Evolutionary conservation across 1,140 invertebrate species (phyloP).

Genomic region (Achroia grisella): DNA sequence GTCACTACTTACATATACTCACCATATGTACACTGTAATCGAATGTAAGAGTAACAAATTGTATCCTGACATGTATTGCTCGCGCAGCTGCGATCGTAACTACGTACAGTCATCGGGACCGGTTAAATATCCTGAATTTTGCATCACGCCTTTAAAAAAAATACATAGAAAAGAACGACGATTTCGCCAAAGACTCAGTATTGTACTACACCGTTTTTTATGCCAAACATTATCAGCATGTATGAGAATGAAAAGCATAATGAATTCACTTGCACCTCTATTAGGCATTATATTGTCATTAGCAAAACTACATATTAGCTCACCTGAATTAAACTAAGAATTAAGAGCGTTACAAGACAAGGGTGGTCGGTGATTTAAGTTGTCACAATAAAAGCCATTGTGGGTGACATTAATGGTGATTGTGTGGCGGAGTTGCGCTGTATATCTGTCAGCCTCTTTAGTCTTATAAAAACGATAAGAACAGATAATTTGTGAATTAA

Average conservation of each 20-base stretch:
- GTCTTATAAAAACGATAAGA: not conserved
- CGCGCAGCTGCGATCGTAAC: conserved; percentile 11
- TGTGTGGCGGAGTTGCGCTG: conserved; percentile 9
- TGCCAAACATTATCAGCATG: no score
- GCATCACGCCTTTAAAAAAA: no score
- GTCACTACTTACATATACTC: not conserved
- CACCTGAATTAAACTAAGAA: conserved; percentile 1
- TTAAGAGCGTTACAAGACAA: conserved; percentile 8
- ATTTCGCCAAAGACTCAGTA: no score
- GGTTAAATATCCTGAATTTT: no score
- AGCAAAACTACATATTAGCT: not conserved
- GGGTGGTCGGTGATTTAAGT: conserved; percentile 15
- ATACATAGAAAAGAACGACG: no score
- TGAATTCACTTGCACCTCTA: no score
- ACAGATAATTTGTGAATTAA: not conserved
- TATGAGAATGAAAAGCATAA: no score
- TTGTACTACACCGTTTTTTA: no score
- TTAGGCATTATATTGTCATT: not conserved
- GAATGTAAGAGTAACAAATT: conserved; percentile 8
- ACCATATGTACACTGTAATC: not conserved
- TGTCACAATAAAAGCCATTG: conserved; percentile 14
- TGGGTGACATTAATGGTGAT: conserved; percentile 16
- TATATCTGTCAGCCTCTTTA: not conserved
- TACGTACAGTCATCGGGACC: conserved; percentile 2
- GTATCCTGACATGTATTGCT: conserved; percentile 14